A percentile compares a stretch with the other conserved stretches of the same genome.
These are phyloP conservation scores for Caenorhabditis sp. DNA, from an alignment of 2,888 invertebrate genomes.

Conservation along the genomic window DNA sequence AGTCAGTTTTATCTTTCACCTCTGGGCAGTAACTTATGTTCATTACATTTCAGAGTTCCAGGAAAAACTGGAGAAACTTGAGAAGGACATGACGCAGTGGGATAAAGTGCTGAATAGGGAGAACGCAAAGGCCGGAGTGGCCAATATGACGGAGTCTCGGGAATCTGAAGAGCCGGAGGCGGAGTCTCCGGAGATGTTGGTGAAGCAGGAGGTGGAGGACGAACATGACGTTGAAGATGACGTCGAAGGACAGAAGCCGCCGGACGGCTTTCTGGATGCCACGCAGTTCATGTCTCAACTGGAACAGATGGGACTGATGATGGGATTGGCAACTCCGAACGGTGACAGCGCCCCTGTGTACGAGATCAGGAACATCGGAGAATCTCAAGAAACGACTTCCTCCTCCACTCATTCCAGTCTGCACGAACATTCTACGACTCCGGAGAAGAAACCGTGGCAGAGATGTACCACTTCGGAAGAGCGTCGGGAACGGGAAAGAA, in stretches of 20 bases:
- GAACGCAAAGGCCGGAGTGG: not conserved
- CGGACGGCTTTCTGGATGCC: constrained; percentile 12
- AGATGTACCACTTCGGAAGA: constrained; percentile 21
- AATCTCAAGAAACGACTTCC: not conserved
- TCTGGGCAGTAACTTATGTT: too few species aligned
- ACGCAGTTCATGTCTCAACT: constrained; percentile 10
- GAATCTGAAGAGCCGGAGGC: not conserved
- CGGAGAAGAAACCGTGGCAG: constrained; percentile 34
- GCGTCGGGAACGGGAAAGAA: constrained; percentile 37
- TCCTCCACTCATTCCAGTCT: not conserved
- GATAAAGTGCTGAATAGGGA: not conserved
- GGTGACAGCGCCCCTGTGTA: not conserved
- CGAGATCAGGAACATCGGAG: not conserved
- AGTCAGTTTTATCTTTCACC: too few species aligned
- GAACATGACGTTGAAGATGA: too few species aligned
- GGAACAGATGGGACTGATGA: constrained; percentile 15
- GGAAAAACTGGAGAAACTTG: not conserved
- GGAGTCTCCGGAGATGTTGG: not conserved
- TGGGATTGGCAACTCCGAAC: not conserved
- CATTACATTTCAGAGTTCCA: constrained; percentile 1
- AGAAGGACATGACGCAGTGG: not conserved
- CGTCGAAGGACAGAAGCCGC: not conserved
- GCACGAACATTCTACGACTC: not conserved
- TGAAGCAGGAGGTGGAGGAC: constrained; percentile 1
- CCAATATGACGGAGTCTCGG: not conserved